phyloP scores from a whole-genome alignment of 2,113 vertebrate species.

The Sorex araneus region DNA sequence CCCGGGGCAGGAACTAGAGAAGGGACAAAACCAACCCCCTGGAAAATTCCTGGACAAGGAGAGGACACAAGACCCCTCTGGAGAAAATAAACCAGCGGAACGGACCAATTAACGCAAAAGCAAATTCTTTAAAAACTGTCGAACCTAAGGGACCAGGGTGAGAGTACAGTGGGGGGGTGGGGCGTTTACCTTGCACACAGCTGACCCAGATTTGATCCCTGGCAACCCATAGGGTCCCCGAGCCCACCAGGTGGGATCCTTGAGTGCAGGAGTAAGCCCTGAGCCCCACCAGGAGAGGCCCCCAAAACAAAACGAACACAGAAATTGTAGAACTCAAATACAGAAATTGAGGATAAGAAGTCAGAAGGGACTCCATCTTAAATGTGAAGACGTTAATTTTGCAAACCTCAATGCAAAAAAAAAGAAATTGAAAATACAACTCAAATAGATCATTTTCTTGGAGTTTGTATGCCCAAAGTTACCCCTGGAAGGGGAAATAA shows the following conservation, averaged over 20 bases:
- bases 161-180: too few species aligned
- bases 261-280: too few species aligned
- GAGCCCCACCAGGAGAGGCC: too few species aligned
- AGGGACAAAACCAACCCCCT: not conserved
- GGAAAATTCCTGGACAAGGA: not conserved
- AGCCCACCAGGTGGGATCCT: too few species aligned
- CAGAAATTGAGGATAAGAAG: slow-evolving; percentile 24
- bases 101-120: not conserved
- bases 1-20: not conserved
- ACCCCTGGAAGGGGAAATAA: not conserved
- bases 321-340: slow-evolving; percentile 5
- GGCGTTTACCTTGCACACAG: too few species aligned
- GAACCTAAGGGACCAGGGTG: not conserved
- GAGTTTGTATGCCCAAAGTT: slow-evolving; percentile 44
- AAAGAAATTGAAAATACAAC: slow-evolving; percentile 20
- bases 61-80: not conserved
- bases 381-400: not conserved
- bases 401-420: slow-evolving; percentile 14
- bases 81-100: not conserved
- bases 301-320: not conserved
- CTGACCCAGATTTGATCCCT: too few species aligned
- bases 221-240: too few species aligned
- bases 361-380: not conserved
- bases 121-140: slow-evolving; percentile 6
- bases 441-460: slow-evolving; percentile 11